Evolutionary conservation across 2,113 vertebrate genomes (phyloP), one percentile per base, ranked within the genome.

Genomic region (Beaufortia kweichowensis): DNA sequence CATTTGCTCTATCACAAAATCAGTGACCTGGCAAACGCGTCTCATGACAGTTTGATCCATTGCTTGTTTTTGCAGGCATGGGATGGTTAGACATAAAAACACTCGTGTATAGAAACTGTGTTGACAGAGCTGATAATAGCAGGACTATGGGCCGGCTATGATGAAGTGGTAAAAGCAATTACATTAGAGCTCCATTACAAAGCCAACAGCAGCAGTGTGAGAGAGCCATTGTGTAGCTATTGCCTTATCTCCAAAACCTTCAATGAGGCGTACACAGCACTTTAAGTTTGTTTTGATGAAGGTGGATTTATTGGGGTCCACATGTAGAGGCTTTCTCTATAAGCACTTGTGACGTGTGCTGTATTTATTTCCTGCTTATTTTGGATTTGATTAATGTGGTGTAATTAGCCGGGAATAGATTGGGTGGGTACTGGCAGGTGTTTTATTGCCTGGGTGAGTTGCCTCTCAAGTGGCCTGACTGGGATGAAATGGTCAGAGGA

Each of bases 151-250:
- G 17, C 48, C 15, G 12, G 46, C 48, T 72, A 79, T 72, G 68
- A 73, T 79, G 77, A 73, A 79, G 68, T 39, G 50, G 68, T 74
- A 74, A 74, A 74, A 17, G 57, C 68, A 70, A 65, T 79, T 79
- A 79, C 48, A 79, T 73, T 79, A 73, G 62, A 57, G 70, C 59
- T 56, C 33, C 68, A 72, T 78, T 79, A 72, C 46, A 56, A 78
- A 69, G 67, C 57, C 43, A 57, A 55, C 15, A 14, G 56, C 53
- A 65, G 67, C n/a, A 31, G 61, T 26, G 26, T 15, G 26, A 56
- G 67, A 65, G 60, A 76, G 41, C 33, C 14, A 35, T 56, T 53
- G 76, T 79, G 55, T 55, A 79, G 70, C 74, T 23, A 48, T 56
- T 57, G 53, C 48, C 65, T 48, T 57, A 79, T 81, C 79, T 73